Evolutionary conservation across 2,113 vertebrate genomes (phyloP).

Genomic region (Actinemys pallida): DNA sequence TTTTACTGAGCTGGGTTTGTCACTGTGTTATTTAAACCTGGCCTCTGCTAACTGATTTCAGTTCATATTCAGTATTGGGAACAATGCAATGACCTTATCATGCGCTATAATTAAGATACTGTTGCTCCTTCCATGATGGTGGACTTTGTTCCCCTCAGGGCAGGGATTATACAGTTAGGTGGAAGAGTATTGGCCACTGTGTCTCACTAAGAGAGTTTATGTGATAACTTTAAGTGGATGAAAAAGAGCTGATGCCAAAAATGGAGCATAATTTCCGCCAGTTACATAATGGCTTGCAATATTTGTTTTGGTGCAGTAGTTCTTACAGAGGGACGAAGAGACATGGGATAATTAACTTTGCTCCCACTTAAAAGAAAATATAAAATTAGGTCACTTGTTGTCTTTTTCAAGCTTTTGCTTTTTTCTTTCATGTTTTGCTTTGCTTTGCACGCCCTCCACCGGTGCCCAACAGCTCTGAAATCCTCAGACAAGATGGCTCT

Average conservation of each 20-base stretch:
- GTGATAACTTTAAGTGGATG: background rate
- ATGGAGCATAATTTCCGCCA: background rate
- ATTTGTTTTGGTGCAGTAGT: background rate
- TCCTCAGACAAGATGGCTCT: background rate
- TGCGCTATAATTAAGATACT: background rate
- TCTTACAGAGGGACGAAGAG: rapidly evolving
- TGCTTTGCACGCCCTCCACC: background rate
- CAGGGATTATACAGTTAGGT: background rate
- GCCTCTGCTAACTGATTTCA: background rate
- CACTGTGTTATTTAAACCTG: background rate
- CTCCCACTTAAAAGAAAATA: background rate
- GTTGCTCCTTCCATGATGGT: background rate
- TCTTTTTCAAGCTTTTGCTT: background rate
- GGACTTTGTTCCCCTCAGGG: background rate
- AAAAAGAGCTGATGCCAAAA: rapidly evolving
- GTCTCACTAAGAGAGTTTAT: background rate
- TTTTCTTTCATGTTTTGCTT: background rate
- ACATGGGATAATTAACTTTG: rapidly evolving
- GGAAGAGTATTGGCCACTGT: background rate
- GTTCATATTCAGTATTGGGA: background rate
- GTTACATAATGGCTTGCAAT: rapidly evolving
- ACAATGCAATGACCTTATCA: background rate
- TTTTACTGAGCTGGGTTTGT: background rate
- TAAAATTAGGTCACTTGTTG: rapidly evolving
- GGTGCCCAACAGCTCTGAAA: no score